Conservation (phyloP, 23 tunicate genomes). For the Ciona savignyi region DNA sequence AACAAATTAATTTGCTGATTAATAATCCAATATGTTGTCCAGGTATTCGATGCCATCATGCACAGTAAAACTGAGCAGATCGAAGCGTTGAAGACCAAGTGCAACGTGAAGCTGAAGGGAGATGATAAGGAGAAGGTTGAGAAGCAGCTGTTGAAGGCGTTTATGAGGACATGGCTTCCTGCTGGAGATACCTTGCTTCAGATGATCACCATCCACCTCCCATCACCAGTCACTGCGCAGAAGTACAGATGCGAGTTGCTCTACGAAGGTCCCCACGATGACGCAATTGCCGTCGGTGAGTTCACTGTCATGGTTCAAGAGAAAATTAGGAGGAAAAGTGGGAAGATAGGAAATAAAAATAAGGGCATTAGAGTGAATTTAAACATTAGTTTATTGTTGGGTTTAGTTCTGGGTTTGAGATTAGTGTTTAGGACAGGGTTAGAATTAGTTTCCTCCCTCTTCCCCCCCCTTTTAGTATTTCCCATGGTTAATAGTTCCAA, state of each 20-base stretch:
- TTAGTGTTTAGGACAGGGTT: no score
- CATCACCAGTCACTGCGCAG: slow-evolving; percentile 96
- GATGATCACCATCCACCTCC: slow-evolving; percentile 99
- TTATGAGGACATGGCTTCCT: slow-evolving; percentile 98
- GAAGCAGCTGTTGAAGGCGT: slow-evolving; percentile 77
- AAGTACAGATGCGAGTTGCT: slow-evolving; percentile 87
- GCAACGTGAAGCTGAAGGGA: slow-evolving; percentile 64
- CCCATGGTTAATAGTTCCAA: no score
- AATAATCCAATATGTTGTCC: no score
- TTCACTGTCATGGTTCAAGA: no score
- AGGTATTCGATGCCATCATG: slow-evolving; percentile 84
- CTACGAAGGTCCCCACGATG: slow-evolving; percentile 95
- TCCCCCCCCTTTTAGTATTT: no score
- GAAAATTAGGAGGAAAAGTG: no score
- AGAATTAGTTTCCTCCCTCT: no score
- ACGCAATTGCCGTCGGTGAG: slow-evolving; percentile 70
- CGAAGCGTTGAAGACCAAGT: slow-evolving; percentile 38
- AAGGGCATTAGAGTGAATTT: no score
- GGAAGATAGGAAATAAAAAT: no score
- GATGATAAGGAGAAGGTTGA: slow-evolving; percentile 78
- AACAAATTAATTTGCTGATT: background rate
- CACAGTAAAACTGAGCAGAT: slow-evolving; percentile 42
- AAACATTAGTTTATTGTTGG: no score
- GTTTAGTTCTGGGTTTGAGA: no score
- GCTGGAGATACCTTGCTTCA: slow-evolving; percentile 98